phyloP scores from a whole-genome alignment of 2,888 invertebrate species.

The Oithona nana region DNA sequence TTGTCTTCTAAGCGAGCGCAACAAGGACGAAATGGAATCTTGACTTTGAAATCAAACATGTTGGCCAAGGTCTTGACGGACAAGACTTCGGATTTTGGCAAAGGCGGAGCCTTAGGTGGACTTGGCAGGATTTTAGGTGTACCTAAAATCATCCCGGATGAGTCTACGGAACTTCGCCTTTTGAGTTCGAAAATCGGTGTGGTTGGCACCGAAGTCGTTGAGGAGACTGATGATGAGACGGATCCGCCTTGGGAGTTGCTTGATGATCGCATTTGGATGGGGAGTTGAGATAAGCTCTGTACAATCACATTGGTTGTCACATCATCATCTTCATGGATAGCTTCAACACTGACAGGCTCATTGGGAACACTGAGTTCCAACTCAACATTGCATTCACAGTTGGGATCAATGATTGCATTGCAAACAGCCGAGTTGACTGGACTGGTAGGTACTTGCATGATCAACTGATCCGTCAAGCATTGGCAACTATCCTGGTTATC shows the following conservation, averaged over 20 bases:
- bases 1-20: background rate
- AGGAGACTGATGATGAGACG: background rate
- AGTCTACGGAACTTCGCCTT: background rate
- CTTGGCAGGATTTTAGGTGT: background rate
- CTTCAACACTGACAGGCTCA: background rate
- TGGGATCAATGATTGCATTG: background rate
- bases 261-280: background rate
- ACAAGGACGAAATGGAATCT: background rate
- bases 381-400: constrained; percentile 9
- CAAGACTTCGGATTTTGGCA: background rate
- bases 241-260: background rate
- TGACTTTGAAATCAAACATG: constrained; percentile 14
- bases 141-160: background rate
- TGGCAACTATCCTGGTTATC: background rate
- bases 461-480: background rate
- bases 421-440: background rate
- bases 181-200: background rate
- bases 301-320: constrained; percentile 8
- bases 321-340: background rate
- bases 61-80: constrained; percentile 18
- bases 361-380: constrained; percentile 2
- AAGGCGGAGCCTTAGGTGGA: background rate
- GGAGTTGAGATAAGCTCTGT: constrained; percentile 6
- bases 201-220: background rate
- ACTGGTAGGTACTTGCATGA: background rate